Percentiles rank a stretch among this genome's conserved stretches.
Conservation (phyloP, 2,888 invertebrate species). For the Rhaphigaster nebulosa region DNA sequence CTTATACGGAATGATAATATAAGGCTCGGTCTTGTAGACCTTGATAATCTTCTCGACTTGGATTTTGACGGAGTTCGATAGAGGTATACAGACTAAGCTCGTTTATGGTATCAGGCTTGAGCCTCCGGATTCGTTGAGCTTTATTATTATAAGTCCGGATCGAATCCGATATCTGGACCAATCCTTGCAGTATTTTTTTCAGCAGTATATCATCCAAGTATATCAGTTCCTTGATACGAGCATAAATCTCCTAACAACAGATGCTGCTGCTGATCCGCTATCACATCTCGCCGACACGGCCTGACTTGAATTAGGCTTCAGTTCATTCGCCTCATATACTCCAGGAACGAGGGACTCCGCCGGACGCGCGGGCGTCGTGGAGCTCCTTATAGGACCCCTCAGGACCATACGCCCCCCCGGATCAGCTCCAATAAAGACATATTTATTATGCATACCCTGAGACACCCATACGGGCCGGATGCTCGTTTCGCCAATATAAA, state of each 20-base stretch:
- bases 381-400: background rate
- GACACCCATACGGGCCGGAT: background rate
- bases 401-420: background rate
- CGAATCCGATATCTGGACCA: background rate
- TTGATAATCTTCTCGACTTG: background rate
- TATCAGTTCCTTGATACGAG: background rate
- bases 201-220: background rate
- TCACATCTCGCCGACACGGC: too few relatives aligned
- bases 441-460: background rate
- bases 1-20: background rate
- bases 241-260: background rate
- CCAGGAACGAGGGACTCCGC: background rate
- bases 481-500: background rate
- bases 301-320: background rate
- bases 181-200: background rate
- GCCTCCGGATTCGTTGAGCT: background rate
- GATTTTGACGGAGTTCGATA: too few relatives aligned
- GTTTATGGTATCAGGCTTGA: background rate
- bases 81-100: background rate
- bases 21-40: background rate
- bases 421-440: background rate
- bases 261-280: background rate
- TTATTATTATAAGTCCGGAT: background rate
- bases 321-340: background rate
- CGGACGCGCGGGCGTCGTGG: background rate